These are phyloP conservation scores for Aphelenchoides avenae DNA, from an alignment of 1,140 invertebrate genomes.

Conservation along the genomic window DNA sequence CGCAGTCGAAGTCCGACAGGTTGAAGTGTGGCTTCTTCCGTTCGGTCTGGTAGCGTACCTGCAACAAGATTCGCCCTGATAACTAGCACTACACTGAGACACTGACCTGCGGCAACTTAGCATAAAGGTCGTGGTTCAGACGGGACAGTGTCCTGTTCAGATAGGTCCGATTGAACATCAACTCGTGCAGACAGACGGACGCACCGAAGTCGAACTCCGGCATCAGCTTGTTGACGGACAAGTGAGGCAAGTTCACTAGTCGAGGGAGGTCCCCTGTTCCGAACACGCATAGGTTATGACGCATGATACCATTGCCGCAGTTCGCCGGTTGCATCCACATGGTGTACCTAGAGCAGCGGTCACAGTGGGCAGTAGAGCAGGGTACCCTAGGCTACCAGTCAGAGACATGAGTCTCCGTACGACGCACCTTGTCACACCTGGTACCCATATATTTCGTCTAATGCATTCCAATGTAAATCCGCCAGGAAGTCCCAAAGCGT, in stretches of 20 bases:
- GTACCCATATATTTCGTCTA: too few relatives aligned
- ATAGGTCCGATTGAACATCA: conserved; percentile 22
- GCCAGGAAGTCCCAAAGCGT: too few relatives aligned
- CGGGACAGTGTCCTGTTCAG: neutral
- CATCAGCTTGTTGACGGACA: conserved; percentile 19
- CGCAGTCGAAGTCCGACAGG: too few relatives aligned
- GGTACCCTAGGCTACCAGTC: too few relatives aligned
- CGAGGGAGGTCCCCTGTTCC: neutral
- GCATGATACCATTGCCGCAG: conserved; percentile 8
- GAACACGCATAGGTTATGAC: conserved; percentile 8
- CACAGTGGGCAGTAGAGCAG: conserved; percentile 1
- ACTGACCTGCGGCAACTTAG: conserved; percentile 12
- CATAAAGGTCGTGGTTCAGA: neutral
- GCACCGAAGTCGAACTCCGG: conserved; percentile 26
- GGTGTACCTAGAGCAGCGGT: neutral
- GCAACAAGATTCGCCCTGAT: too few relatives aligned
- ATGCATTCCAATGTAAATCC: too few relatives aligned
- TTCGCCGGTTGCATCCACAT: conserved; percentile 9
- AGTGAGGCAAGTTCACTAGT: conserved; percentile 1
- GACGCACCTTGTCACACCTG: too few relatives aligned
- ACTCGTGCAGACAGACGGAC: conserved; percentile 19
- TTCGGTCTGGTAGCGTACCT: too few relatives aligned
- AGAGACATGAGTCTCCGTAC: too few relatives aligned
- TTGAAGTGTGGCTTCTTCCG: too few relatives aligned
- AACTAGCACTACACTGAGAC: too few relatives aligned